Evolutionary conservation across 2,113 vertebrate genomes (phyloP).

Genomic region (Lipophrys pholis): DNA sequence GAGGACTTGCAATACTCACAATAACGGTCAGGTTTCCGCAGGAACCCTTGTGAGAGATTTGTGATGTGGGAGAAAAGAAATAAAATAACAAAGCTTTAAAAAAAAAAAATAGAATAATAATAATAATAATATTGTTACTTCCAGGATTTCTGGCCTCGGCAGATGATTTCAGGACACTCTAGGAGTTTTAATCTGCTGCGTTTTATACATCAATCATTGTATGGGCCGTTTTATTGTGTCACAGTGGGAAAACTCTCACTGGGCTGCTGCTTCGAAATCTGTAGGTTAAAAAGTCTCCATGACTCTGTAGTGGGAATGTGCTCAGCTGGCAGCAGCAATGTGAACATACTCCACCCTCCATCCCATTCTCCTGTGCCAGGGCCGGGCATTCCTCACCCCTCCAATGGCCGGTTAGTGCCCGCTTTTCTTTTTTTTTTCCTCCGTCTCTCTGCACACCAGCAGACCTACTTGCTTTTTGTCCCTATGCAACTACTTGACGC

Average conservation of each 20-base stretch:
- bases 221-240: background rate
- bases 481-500: constrained; percentile 49
- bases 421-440: constrained; percentile 39
- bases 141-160: background rate
- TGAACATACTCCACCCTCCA: constrained; percentile 73
- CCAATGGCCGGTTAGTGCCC: constrained; percentile 63
- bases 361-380: constrained; percentile 70
- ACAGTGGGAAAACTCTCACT: constrained; percentile 10
- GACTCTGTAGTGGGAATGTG: constrained; percentile 75
- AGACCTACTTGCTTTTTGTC: constrained; percentile 49
- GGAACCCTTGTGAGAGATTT: background rate
- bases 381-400: constrained; percentile 77
- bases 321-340: constrained; percentile 68
- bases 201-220: background rate
- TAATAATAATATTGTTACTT: too few relatives aligned
- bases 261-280: constrained; percentile 45
- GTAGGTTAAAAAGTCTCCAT: constrained; percentile 76
- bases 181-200: background rate
- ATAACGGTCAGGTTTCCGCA: too few relatives aligned
- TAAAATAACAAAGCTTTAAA: background rate
- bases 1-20: too few relatives aligned
- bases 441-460: constrained; percentile 47
- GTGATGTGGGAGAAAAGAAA: background rate
- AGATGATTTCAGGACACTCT: constrained; percentile 1
- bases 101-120: background rate